These are phyloP conservation scores for Microplitis demolitor DNA, from an alignment of 1,140 invertebrate genomes.

Conservation along the genomic window DNA sequence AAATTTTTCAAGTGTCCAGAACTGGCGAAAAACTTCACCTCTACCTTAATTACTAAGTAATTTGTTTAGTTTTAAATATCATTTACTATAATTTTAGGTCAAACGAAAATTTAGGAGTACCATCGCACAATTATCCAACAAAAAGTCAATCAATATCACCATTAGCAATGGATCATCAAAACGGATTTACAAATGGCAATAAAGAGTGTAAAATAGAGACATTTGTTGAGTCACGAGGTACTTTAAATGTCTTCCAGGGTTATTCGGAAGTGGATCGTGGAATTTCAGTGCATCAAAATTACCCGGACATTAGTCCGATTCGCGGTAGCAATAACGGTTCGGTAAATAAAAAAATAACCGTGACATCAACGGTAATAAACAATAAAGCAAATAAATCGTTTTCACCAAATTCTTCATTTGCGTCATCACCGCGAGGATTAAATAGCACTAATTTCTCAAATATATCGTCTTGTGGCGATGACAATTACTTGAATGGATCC, in stretches of 20 bases:
- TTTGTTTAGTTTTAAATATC: background rate
- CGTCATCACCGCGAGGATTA: conserved; percentile 36
- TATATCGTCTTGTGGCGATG: conserved; percentile 36
- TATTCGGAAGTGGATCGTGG: conserved; percentile 55
- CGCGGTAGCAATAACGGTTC: conserved; percentile 1
- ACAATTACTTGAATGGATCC: conserved; percentile 48
- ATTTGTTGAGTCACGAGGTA: conserved; percentile 45
- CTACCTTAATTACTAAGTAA: too few species aligned
- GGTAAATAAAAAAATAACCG: conserved; percentile 35
- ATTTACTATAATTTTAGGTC: conserved; percentile 40
- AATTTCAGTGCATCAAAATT: conserved; percentile 36
- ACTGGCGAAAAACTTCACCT: too few species aligned
- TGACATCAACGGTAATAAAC: conserved; percentile 39
- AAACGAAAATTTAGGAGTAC: conserved; percentile 51
- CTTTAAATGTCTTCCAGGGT: conserved; percentile 40
- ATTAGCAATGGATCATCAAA: conserved; percentile 57
- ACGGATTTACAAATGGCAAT: conserved; percentile 54
- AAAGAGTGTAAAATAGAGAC: conserved; percentile 51
- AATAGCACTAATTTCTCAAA: conserved; percentile 31
- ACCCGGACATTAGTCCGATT: conserved; percentile 50
- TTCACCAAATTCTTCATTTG: conserved; percentile 38
- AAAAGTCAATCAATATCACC: conserved; percentile 59
- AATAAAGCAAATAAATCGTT: conserved; percentile 51
- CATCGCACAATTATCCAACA: conserved; percentile 41
- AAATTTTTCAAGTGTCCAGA: too few species aligned